Percentiles rank a stretch among this genome's conserved stretches.
Evolutionary conservation across 2,797 vertebrate species (phyloP).

Genomic region (Sebastes hubbsi): DNA sequence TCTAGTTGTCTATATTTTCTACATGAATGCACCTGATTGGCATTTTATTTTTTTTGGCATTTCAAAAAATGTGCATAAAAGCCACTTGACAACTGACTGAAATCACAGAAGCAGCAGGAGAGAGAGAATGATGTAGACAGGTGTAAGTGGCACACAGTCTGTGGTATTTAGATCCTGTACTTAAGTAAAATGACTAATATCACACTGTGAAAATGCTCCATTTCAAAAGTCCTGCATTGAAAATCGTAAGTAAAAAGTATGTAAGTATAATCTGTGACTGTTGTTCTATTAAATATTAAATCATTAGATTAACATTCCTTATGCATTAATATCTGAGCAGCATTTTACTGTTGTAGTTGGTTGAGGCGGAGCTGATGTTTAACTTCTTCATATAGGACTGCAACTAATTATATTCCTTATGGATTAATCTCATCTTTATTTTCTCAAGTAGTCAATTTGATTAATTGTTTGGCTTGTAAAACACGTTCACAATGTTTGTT

Average conservation of each 20-base stretch:
- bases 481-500: not conserved
- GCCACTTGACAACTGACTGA: constrained; percentile 31
- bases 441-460: not conserved
- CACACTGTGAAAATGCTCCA: not conserved
- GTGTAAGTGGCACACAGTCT: not conserved
- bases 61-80: constrained; percentile 23
- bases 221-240: not conserved
- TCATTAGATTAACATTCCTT: not conserved
- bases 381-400: too few species aligned
- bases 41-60: not conserved
- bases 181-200: not conserved
- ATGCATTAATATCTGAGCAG: not conserved
- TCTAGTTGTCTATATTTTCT: not conserved
- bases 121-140: not conserved
- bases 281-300: not conserved
- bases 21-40: not conserved
- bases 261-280: too few species aligned
- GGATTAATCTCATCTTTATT: not conserved
- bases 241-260: not conserved
- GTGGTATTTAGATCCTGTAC: not conserved
- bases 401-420: not conserved
- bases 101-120: constrained; percentile 1
- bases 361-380: too few species aligned
- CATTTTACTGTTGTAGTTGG: not conserved
- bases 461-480: not conserved